A percentile compares a stretch with the other conserved stretches of the same genome.
phyloP scores from a whole-genome alignment of 2,797 vertebrate species.

The Falco cherrug region DNA sequence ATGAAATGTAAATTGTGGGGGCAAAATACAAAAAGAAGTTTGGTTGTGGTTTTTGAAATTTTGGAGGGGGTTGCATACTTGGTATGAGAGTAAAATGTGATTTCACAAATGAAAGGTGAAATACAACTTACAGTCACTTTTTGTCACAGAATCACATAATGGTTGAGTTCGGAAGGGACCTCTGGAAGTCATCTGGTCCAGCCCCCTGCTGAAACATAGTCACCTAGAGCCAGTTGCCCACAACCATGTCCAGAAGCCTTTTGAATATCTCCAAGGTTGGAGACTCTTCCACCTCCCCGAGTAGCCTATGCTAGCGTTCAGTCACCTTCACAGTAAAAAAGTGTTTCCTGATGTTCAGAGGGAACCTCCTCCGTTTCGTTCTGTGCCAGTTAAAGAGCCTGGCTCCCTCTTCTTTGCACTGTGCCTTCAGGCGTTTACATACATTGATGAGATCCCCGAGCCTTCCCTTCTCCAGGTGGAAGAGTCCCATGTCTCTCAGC shows the following conservation, averaged over 20 bases:
- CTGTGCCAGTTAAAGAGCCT: not conserved
- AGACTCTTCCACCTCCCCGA: not conserved
- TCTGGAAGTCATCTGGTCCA: not conserved
- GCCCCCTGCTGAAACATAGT: not conserved
- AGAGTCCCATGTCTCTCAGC: not conserved
- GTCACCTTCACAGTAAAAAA: not conserved
- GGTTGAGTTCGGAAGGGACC: not conserved
- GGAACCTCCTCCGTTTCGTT: not conserved
- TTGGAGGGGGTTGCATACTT: fast-evolving
- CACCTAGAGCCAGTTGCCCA: not conserved
- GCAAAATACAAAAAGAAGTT: not conserved
- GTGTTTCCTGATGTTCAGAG: not conserved
- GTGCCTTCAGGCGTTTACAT: not conserved
- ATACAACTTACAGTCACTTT: not conserved
- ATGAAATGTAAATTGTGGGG: not conserved
- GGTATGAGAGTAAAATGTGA: not conserved
- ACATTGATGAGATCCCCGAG: not conserved
- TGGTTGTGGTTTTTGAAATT: not conserved
- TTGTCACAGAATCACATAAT: not conserved
- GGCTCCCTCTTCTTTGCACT: not conserved
- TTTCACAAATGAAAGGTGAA: not conserved
- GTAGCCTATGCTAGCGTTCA: not conserved
- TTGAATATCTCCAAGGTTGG: not conserved
- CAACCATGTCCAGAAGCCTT: not conserved
- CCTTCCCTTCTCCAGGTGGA: not conserved